phyloP scores from a whole-genome alignment of 2,888 invertebrate genomes.

The Tuberolachnus salignus region DNA sequence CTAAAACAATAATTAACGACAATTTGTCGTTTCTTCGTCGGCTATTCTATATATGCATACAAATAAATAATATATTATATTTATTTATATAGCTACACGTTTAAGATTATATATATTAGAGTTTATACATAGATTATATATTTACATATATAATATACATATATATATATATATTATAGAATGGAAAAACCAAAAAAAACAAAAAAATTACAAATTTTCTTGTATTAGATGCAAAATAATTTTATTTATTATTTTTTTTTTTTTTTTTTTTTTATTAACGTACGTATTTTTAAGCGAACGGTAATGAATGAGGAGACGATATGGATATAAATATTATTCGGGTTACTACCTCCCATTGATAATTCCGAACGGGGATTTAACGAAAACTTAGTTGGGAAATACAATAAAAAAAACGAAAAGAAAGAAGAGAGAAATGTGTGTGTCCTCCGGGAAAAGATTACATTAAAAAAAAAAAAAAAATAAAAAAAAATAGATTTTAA shows the following conservation, averaged over 20 bases:
- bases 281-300: constrained; percentile 37
- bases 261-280: constrained; percentile 34
- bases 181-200: too few species aligned
- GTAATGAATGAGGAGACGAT: constrained; percentile 31
- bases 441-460: background rate
- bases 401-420: too few species aligned
- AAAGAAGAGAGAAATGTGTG: too few species aligned
- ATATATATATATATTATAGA: too few species aligned
- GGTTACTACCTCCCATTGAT: too few species aligned
- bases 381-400: too few species aligned
- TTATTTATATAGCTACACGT: constrained; percentile 31
- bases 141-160: constrained; percentile 4
- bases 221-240: constrained; percentile 45
- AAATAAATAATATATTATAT: background rate
- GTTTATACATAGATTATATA: constrained; percentile 21
- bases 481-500: constrained; percentile 22
- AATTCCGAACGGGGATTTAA: too few species aligned
- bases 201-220: too few species aligned
- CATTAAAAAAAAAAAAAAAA: constrained; percentile 18
- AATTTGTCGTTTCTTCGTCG: constrained; percentile 37
- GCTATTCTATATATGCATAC: constrained; percentile 27
- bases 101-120: constrained; percentile 46
- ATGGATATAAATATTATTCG: constrained; percentile 3
- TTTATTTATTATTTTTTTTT: too few species aligned
- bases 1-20: too few species aligned